A percentile compares a stretch with the other conserved stretches of the same genome.
phyloP scores from a whole-genome alignment of 2,888 invertebrate genomes.

The Mesorhabditis belari region DNA sequence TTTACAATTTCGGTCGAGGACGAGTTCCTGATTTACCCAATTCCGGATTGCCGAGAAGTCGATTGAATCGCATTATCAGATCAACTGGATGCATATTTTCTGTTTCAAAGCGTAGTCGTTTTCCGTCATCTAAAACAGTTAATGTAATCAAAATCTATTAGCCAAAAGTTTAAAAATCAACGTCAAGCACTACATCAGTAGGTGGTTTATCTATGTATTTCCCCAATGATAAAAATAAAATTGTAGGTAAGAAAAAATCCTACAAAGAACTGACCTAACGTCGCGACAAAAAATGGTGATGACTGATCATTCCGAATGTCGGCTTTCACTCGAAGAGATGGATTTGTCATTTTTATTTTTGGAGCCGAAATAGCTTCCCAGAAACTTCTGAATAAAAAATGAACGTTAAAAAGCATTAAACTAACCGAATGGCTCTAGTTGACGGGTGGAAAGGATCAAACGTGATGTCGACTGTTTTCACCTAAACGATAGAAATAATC shows the following conservation, averaged over 20 bases:
- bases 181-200: neutral
- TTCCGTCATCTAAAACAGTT: constrained; percentile 32
- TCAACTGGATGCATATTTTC: constrained; percentile 45
- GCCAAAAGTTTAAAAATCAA: neutral
- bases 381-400: constrained; percentile 29
- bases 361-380: constrained; percentile 43
- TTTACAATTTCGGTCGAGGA: constrained; percentile 24
- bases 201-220: neutral
- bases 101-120: constrained; percentile 43
- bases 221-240: neutral
- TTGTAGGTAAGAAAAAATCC: neutral
- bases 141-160: neutral
- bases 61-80: constrained; percentile 46
- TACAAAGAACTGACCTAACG: constrained; percentile 34
- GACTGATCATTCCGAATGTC: constrained; percentile 45
- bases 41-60: constrained; percentile 44
- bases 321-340: constrained; percentile 28
- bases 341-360: constrained; percentile 42
- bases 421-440: constrained; percentile 8
- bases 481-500: constrained; percentile 13
- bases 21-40: constrained; percentile 43
- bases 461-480: constrained; percentile 42
- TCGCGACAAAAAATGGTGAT: constrained; percentile 42
- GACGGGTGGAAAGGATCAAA: constrained; percentile 44
- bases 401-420: neutral